A percentile compares a stretch with the other conserved stretches of the same genome.
phyloP scores from a whole-genome alignment of 2,888 invertebrate species.

The Lingula anatina region DNA sequence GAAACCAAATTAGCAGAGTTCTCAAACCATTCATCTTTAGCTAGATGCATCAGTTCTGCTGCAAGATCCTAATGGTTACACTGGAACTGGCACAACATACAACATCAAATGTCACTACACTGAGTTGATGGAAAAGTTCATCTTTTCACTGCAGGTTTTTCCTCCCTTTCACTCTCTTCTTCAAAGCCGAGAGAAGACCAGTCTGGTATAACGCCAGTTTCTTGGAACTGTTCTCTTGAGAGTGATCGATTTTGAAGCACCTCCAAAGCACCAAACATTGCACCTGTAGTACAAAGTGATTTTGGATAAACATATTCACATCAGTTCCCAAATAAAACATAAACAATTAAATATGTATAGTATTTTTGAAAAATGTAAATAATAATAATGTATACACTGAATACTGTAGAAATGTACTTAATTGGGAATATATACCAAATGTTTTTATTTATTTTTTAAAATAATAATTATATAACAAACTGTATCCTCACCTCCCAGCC shows the following conservation, averaged over 20 bases:
- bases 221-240: conserved; percentile 69
- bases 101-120: too few relatives aligned
- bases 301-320: neutral
- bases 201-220: conserved; percentile 62
- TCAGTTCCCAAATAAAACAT: neutral
- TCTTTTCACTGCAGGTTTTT: too few relatives aligned
- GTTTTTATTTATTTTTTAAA: neutral
- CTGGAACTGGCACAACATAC: too few relatives aligned
- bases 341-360: neutral
- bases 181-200: conserved; percentile 59
- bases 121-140: too few relatives aligned
- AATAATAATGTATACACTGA: neutral
- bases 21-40: too few relatives aligned
- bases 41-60: too few relatives aligned
- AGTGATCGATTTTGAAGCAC: conserved; percentile 67
- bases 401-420: neutral
- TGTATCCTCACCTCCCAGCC: conserved; percentile 71
- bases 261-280: conserved; percentile 74
- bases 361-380: neutral
- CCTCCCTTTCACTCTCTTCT: conserved; percentile 45
- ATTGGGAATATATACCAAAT: neutral
- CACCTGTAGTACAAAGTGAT: conserved; percentile 54
- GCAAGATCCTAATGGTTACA: too few relatives aligned
- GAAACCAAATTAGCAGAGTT: too few relatives aligned
- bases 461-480: neutral